Conservation (phyloP, 2,888 invertebrate genomes). For the Caenorhabditis afra region DNA sequence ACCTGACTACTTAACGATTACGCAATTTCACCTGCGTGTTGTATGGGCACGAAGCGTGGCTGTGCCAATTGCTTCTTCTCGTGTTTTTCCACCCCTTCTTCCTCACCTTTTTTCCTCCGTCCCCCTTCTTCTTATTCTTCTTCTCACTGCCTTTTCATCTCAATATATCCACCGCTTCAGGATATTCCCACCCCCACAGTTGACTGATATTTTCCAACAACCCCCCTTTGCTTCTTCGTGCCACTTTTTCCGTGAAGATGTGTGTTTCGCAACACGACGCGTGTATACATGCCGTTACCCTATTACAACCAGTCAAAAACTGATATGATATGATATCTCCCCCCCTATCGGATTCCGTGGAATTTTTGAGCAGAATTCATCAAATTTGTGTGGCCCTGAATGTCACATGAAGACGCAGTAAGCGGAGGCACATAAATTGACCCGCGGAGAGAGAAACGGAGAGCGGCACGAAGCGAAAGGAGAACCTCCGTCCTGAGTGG, state of each 20-base stretch:
- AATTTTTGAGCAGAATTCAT: constrained; percentile 63
- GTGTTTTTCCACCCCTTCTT: not conserved
- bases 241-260: not conserved
- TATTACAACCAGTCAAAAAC: constrained; percentile 33
- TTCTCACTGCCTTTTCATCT: not conserved
- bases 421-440: constrained; percentile 47
- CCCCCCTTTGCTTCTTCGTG: not conserved
- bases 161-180: no score
- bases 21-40: constrained; percentile 38
- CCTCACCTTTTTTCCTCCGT: no score
- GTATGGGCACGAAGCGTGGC: not conserved
- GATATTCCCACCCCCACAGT: not conserved
- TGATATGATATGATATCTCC: constrained; percentile 57
- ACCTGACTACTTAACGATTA: constrained; percentile 19
- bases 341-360: constrained; percentile 54
- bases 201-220: not conserved
- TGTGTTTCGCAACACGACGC: constrained; percentile 44
- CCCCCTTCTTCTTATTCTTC: not conserved
- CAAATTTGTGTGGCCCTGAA: constrained; percentile 50
- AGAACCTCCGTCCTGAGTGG: constrained; percentile 37
- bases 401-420: constrained; percentile 41
- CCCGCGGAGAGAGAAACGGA: constrained; percentile 3
- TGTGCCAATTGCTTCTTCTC: not conserved
- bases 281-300: constrained; percentile 58
- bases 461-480: not conserved